Conservation (phyloP, 2,888 invertebrate species). For the Galeopsomyia nigrocyanea region DNA sequence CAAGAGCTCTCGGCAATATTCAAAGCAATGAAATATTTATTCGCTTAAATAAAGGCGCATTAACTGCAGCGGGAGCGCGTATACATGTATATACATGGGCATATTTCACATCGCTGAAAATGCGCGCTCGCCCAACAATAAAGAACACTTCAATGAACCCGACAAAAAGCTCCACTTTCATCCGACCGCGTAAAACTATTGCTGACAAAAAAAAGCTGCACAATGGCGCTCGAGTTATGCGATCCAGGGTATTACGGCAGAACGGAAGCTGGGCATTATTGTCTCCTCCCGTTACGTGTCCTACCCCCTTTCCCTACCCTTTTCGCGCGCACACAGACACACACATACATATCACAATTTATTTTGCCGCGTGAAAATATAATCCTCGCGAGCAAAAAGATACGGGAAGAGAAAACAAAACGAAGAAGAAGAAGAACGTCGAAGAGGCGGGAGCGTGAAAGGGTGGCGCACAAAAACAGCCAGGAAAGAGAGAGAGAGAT, state of each 20-base stretch:
- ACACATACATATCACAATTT: conserved; percentile 7
- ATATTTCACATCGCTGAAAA: background rate
- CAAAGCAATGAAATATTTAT: conserved; percentile 19
- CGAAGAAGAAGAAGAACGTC: too few species aligned
- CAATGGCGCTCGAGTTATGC: conserved; percentile 29
- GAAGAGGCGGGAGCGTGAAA: background rate
- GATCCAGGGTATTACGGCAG: conserved; percentile 16
- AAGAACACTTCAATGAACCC: conserved; percentile 6
- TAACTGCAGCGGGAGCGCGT: too few species aligned
- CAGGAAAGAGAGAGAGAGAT: conserved; percentile 16
- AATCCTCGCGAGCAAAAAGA: conserved; percentile 34
- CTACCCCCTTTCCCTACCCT: background rate
- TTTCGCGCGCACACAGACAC: too few species aligned
- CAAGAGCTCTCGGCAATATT: conserved; percentile 15
- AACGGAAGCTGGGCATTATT: conserved; percentile 17
- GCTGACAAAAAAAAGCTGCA: conserved; percentile 4
- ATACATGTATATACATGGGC: too few species aligned
- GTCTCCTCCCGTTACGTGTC: conserved; percentile 1
- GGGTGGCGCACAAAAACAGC: conserved; percentile 10
- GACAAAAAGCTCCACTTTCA: conserved; percentile 31
- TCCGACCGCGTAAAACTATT: conserved; percentile 27
- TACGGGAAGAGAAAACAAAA: background rate
- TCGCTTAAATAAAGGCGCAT: background rate
- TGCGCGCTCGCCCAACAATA: conserved; percentile 6
- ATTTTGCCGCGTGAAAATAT: conserved; percentile 18